Evolutionary conservation across 2,797 vertebrate genomes (phyloP), one percentile per base, ranked within the genome.

Genomic region (Pyrocephalus nanus): DNA sequence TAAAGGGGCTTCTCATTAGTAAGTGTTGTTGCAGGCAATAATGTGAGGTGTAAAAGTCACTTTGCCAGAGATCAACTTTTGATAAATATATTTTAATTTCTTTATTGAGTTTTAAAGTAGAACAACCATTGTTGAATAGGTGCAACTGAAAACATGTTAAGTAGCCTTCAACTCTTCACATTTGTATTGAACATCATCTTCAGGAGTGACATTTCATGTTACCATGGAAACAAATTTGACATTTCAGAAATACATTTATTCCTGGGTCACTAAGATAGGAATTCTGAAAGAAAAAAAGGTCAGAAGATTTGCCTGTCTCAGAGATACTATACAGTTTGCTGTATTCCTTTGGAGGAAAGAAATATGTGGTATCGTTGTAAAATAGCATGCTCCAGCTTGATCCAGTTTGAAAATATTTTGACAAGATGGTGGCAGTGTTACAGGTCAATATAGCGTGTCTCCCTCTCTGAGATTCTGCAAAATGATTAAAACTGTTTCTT

Each of bases 171-270:
- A 96, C 95, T 97, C 76, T 95, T 96, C 95, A 96, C 94, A 95
- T 96, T 96, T 92, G 84, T 97, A 96, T 95, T 94, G 90, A 94
- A 91, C 81, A 96, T 97, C 84, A 95, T 96, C 95, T 95, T 75
- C 90, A 97, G 88, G 93, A 97, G 88, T 96, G 96, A 95, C 92
- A 97, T 97, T 95, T 96, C 95, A 72, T 79, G 96, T 97, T 97
- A 80, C 97, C 96, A 98, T 97, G 96, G 97, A 96, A 98, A 98
- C 96, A 91, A 90, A 94, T 90, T 94, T 97, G 96, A 96, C 94
- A 96, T 96, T 92, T 96, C 92, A 96, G 97, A 97, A 97, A 96
- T 94, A 93, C 96, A 76, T 96, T 97, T 97, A 97, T 97, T 96
- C 93, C 85, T 97, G 92, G 96, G 97, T 97, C 94, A 98, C 90